Evolutionary conservation across 1,140 invertebrate species (phyloP), one percentile per base, ranked within the genome.

Genomic region (Polypedilum pembai): DNA sequence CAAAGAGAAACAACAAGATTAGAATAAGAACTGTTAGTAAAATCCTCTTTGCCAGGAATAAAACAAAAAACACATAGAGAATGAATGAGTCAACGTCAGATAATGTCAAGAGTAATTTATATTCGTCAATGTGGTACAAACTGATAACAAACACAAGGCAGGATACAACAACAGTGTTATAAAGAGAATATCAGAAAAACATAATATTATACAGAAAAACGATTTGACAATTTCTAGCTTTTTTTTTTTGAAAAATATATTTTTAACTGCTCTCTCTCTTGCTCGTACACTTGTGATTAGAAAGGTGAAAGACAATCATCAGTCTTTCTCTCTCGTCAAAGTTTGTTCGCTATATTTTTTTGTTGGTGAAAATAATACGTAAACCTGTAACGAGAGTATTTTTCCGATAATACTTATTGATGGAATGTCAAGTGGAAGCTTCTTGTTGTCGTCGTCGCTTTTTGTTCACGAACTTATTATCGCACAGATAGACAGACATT

Each of bases 51-150:
- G 12, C 45, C 12, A n/a, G 45, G 45, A 56, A n/a, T 12, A 56
- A n/a, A n/a, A 56, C n/a, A 56, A 12, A 56, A 56, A 56, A 56
- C n/a, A 56, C 45, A 56, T 56, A 56, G n/a, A 17, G n/a, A 69
- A 69, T 69, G 65, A 18, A 69, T 21, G 65, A 69, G 65, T 69
- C 65, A 18, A 69, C 8, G 65, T 18, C 17, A 69, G 65, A 69
- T 69, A 69, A 69, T 21, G 65, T 69, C 65, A 69, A 21, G 65
- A 18, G 65, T 69, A 69, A 69, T 69, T 69, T 69, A 69, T 69
- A 69, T 69, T 69, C 65, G 65, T 69, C 65, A 69, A 69, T 69
- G 65, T 69, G 65, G 65, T 69, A 21, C 65, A 69, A 69, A 69
- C 65, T 69, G 65, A 69, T 69, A 69, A 69, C 15, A 21, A 33